phyloP scores from a whole-genome alignment of 2,888 invertebrate species.

The Hetaerina titia region DNA sequence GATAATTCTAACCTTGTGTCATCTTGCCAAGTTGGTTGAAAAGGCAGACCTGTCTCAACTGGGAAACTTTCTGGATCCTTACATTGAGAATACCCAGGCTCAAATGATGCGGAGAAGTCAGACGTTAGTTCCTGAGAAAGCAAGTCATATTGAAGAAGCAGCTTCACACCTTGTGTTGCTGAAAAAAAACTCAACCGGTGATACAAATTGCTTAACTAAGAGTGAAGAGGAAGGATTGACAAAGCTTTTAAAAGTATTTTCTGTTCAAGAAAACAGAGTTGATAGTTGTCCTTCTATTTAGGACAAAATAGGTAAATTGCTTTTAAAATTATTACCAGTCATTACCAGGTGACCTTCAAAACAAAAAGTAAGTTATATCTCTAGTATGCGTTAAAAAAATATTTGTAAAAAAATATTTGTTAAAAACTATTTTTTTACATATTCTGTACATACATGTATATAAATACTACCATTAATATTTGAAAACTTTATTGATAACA shows the following conservation, averaged over 20 bases:
- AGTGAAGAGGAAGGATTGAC: slow-evolving; percentile 34
- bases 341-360: background rate
- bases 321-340: background rate
- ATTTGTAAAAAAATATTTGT: background rate
- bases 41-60: slow-evolving; percentile 81
- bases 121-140: slow-evolving; percentile 76
- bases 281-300: background rate
- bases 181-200: background rate
- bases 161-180: slow-evolving; percentile 71
- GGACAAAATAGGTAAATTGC: background rate
- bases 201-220: background rate
- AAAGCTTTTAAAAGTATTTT: slow-evolving; percentile 49
- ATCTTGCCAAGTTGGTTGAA: slow-evolving; percentile 82
- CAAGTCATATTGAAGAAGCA: slow-evolving; percentile 75
- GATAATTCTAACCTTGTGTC: slow-evolving; percentile 87
- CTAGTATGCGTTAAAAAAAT: background rate
- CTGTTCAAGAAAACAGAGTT: background rate
- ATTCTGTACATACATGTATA: background rate
- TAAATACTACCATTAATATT: too few relatives aligned
- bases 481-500: too few relatives aligned
- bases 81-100: slow-evolving; percentile 75
- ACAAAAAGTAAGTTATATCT: too few relatives aligned
- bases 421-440: background rate
- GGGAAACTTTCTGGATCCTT: slow-evolving; percentile 78
- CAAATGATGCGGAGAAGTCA: slow-evolving; percentile 58